A percentile compares a stretch with the other conserved stretches of the same genome.
These are phyloP conservation scores for Ptychoptera albimana DNA, from an alignment of 2,888 invertebrate genomes.

Conservation along the genomic window DNA sequence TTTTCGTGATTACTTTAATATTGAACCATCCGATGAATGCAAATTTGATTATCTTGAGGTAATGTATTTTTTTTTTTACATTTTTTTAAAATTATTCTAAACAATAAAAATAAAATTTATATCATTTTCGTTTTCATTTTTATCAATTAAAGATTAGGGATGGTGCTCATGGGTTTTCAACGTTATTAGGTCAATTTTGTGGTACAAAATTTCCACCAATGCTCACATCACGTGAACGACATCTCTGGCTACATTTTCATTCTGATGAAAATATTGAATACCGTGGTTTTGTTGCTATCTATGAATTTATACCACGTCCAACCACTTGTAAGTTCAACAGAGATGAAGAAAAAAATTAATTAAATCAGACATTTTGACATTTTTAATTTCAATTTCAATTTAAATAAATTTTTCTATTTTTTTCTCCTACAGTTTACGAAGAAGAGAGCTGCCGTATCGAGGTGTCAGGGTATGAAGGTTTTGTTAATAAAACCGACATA, in stretches of 20 bases:
- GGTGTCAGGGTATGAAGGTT: constrained; percentile 36
- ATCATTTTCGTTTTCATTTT: neutral
- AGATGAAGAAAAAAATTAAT: neutral
- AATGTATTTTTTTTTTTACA: constrained; percentile 9
- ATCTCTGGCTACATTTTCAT: constrained; percentile 63
- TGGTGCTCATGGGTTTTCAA: constrained; percentile 62
- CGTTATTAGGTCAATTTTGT: constrained; percentile 49
- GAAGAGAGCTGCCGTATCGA: constrained; percentile 42
- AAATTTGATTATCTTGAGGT: constrained; percentile 64
- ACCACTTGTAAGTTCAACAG: constrained; percentile 33
- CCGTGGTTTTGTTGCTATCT: constrained; percentile 62
- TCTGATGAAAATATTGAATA: constrained; percentile 71
- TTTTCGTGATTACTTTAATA: constrained; percentile 61
- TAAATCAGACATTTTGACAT: neutral
- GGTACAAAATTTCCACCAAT: constrained; percentile 54
- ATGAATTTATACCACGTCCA: constrained; percentile 44
- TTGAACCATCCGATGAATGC: constrained; percentile 52
- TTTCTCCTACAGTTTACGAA: constrained; percentile 10
- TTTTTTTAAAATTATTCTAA: neutral
- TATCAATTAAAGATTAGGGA: constrained; percentile 42
- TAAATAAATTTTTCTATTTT: neutral
- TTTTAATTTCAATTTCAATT: constrained; percentile 2
- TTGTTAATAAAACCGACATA: constrained; percentile 41
- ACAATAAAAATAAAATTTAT: neutral
- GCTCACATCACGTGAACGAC: constrained; percentile 53